phyloP scores from a whole-genome alignment of 2,888 invertebrate species.

The Sacculina carcini region DNA sequence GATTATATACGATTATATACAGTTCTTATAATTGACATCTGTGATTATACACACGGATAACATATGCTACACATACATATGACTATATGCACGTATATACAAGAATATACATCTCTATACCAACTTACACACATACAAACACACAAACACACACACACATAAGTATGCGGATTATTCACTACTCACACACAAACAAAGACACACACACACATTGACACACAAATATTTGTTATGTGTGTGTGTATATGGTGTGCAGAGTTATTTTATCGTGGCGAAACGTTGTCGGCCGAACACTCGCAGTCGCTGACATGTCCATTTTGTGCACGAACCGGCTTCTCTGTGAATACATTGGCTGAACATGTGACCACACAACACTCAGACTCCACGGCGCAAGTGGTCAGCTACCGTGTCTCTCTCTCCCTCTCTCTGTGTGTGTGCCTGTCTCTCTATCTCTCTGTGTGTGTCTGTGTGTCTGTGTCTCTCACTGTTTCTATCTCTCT shows the following conservation, averaged over 20 bases:
- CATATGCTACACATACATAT: neutral
- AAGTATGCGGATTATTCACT: neutral
- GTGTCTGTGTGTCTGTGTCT: neutral
- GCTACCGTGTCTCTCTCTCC: constrained; percentile 14
- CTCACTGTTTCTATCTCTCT: neutral
- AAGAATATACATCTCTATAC: neutral
- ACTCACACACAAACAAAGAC: neutral
- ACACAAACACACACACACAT: neutral
- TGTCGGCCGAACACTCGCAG: constrained; percentile 72
- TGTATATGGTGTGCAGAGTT: constrained; percentile 34
- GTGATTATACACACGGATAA: neutral
- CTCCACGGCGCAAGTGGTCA: constrained; percentile 62
- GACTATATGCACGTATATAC: neutral
- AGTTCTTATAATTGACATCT: too few species aligned
- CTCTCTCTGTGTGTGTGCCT: neutral
- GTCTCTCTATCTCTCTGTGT: neutral
- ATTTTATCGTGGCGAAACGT: constrained; percentile 82
- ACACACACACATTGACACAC: neutral
- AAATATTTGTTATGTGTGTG: constrained; percentile 10
- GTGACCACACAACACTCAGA: constrained; percentile 75
- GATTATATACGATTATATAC: too few species aligned
- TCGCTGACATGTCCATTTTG: constrained; percentile 96
- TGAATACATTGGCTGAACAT: constrained; percentile 67
- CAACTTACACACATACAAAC: neutral
- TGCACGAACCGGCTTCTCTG: constrained; percentile 84